These are phyloP conservation scores for Dryobota labecula DNA, from an alignment of 2,888 invertebrate genomes.

Conservation along the genomic window DNA sequence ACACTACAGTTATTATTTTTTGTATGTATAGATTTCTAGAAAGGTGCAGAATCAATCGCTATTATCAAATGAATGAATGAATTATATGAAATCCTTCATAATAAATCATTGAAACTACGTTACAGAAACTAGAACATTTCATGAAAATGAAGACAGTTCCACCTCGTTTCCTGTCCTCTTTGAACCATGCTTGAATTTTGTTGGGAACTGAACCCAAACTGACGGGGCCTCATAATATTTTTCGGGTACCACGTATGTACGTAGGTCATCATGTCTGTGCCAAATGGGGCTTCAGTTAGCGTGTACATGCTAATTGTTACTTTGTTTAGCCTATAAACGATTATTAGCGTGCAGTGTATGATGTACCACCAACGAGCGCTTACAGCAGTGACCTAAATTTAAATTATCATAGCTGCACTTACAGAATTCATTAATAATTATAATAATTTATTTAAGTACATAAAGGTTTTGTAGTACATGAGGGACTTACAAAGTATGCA, in stretches of 20 bases:
- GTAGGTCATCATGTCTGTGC: not conserved
- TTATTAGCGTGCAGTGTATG: conserved; percentile 4
- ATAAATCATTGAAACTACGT: not conserved
- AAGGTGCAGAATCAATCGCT: not conserved
- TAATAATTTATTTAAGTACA: no score
- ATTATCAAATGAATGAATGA: not conserved
- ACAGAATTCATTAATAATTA: no score
- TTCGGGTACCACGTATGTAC: not conserved
- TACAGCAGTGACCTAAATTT: not conserved
- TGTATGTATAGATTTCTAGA: not conserved
- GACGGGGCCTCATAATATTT: not conserved
- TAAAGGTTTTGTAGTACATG: no score
- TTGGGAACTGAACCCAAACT: not conserved
- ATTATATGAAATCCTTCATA: no score
- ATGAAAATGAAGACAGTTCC: not conserved
- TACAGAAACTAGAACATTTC: not conserved
- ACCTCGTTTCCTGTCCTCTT: not conserved
- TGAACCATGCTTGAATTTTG: not conserved
- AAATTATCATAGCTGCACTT: not conserved
- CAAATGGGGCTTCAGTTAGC: conserved; percentile 19
- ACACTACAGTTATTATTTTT: no score
- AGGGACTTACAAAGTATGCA: no score
- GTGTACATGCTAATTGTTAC: conserved; percentile 24
- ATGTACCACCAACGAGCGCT: not conserved
- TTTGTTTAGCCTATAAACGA: conserved; percentile 23